Conservation (phyloP, 2,113 vertebrate genomes). For the Megaptera novaeangliae region DNA sequence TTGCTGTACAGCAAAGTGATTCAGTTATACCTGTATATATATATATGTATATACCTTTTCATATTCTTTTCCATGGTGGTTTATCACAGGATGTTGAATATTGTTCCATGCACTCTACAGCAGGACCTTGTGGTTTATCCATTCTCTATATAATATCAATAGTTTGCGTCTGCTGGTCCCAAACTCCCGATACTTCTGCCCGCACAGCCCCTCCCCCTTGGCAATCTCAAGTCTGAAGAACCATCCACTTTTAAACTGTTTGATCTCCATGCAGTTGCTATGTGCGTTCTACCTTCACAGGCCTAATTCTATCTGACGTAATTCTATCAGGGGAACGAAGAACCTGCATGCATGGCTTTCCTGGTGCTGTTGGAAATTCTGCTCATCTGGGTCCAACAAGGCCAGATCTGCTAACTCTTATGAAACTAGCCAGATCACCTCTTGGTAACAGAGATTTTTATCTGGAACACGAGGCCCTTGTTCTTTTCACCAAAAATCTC, state of each 20-base stretch:
- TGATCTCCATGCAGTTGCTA: not conserved
- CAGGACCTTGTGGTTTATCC: too few relatives aligned
- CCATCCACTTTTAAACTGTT: accelerated
- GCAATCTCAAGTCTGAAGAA: too few relatives aligned
- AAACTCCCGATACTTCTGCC: too few relatives aligned
- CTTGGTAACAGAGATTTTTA: not conserved
- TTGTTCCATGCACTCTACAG: too few relatives aligned
- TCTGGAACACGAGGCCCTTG: not conserved
- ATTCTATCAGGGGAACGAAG: not conserved
- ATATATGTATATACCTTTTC: too few relatives aligned
- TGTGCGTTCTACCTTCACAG: accelerated
- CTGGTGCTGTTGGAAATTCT: not conserved
- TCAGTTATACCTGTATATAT: too few relatives aligned
- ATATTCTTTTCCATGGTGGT: too few relatives aligned
- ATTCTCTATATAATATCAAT: accelerated
- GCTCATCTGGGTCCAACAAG: not conserved
- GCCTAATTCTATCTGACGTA: too few relatives aligned
- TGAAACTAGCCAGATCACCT: not conserved
- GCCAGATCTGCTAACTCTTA: not conserved
- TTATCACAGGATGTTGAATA: too few relatives aligned
- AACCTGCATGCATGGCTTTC: accelerated
- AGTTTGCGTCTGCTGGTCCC: too few relatives aligned
- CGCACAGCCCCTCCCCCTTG: too few relatives aligned
- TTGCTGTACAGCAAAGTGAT: too few relatives aligned
- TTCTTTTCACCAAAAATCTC: not conserved